Base-by-base conservation (phyloP, 2,797 vertebrate genomes). In the Hoplostethus atlanticus region DNA sequence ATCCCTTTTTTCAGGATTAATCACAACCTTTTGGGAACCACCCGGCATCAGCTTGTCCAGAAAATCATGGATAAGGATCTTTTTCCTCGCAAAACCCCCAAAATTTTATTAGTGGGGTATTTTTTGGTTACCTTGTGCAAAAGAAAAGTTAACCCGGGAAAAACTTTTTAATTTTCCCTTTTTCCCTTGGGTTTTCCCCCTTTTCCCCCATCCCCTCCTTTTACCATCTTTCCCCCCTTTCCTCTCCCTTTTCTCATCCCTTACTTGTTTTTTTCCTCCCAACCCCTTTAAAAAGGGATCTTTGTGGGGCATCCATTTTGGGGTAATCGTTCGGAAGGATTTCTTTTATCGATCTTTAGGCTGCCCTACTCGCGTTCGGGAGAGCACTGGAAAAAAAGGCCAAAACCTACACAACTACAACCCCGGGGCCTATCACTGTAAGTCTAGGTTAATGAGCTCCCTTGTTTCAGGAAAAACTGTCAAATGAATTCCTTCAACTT, bases 1-100 rank as follows among this genome's bases (percentile, higher is more conserved):
- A 3, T 93, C 15, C 94, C 90, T 59, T 74, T 98, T 71, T n/a
- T n/a, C 95, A 93, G 83, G 96, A 97, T 47, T 95, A 11, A 97
- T 97, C 84, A 98, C 97, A 69, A 97, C 96, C 1, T 98, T n/a
- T n/a, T n/a, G 97, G 97, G 93, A 96, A 79, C 87, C 98, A 3
- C 87, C 92, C 70, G 97, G 96, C 0, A 87, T 98, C 73, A 95
- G 96, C 78, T 36, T 97, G 57, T 96, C 96, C 0, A 70, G 85
- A 9, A 86, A 68, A n/a, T 10, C 53, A 80, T 0, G 90, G 93
- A n/a, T 94, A 71, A 85, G 70, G 38, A 42, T 62, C 53, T 3
- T 48, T 48, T 48, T 6, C 6, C 16, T 48, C n/a, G 15, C 47
- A 48, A 2, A 6, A 17, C 15, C n/a, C n/a, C n/a, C n/a, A n/a